phyloP scores from a whole-genome alignment of 2,797 vertebrate genomes.

The Cephalopachus bancanus region DNA sequence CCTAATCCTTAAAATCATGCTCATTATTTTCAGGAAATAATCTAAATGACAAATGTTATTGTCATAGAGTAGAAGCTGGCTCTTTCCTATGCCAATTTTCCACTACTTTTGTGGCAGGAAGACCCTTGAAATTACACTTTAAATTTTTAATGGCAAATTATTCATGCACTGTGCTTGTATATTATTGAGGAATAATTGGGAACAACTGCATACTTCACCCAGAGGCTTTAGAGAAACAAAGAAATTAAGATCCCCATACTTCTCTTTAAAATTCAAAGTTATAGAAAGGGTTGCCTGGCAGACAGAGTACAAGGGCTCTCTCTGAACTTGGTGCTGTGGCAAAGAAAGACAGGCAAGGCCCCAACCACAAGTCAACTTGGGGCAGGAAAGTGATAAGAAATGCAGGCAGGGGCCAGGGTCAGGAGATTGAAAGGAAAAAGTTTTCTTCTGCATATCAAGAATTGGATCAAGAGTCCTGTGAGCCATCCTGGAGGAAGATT shows the following conservation, averaged over 20 bases:
- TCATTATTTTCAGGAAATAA: background rate
- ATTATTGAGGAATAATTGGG: slow-evolving; percentile 56
- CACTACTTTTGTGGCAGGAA: slow-evolving; percentile 26
- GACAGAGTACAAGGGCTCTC: background rate
- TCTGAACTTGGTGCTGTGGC: background rate
- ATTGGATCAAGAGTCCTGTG: rapidly evolving
- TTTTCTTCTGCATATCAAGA: background rate
- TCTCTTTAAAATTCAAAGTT: slow-evolving; percentile 33
- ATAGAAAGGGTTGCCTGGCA: background rate
- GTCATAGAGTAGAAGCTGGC: background rate
- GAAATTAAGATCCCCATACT: background rate
- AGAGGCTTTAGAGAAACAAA: background rate
- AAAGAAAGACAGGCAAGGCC: background rate
- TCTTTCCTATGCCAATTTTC: slow-evolving; percentile 37
- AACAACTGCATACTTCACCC: background rate
- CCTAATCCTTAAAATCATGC: background rate
- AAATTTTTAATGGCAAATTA: slow-evolving; percentile 61
- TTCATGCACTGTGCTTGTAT: background rate
- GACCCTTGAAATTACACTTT: slow-evolving; percentile 48
- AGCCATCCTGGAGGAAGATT: too few relatives aligned
- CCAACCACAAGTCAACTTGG: background rate
- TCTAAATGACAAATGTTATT: slow-evolving; percentile 39
- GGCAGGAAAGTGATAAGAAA: background rate
- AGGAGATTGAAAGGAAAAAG: background rate
- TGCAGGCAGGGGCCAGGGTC: too few relatives aligned